Conservation (phyloP, 2,113 vertebrate species). For the Fregata magnificens region DNA sequence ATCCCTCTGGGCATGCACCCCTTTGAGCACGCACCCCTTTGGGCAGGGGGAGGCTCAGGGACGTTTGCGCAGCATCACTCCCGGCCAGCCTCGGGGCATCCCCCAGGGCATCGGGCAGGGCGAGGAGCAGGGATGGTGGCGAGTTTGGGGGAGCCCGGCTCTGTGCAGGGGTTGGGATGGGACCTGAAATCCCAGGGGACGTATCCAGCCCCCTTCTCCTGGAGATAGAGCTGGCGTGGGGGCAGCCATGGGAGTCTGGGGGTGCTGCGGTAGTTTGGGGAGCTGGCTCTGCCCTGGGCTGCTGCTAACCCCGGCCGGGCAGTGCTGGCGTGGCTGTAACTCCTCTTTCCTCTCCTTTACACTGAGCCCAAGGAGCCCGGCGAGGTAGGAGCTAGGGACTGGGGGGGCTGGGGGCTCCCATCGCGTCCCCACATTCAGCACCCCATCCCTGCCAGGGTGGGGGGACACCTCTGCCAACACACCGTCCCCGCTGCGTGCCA, state of each 20-base stretch:
- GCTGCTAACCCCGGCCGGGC: neutral
- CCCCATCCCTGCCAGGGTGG: fast-evolving
- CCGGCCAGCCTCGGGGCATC: neutral
- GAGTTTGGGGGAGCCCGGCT: neutral
- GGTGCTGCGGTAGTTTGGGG: neutral
- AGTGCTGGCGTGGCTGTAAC: fast-evolving
- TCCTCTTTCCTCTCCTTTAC: slow-evolving; percentile 26
- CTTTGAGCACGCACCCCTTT: neutral
- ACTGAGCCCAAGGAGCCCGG: slow-evolving; percentile 27
- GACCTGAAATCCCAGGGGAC: neutral
- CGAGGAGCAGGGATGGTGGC: fast-evolving
- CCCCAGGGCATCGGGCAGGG: neutral
- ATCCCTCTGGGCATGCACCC: neutral
- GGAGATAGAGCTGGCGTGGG: fast-evolving
- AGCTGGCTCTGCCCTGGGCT: neutral
- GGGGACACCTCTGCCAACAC: neutral
- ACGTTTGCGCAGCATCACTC: fast-evolving
- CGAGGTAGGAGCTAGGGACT: slow-evolving; percentile 35
- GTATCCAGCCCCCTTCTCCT: neutral
- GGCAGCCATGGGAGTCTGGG: fast-evolving
- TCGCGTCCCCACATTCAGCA: neutral
- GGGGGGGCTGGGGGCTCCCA: neutral
- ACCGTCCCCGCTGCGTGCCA: fast-evolving
- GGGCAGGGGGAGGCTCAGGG: neutral
- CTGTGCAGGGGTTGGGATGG: neutral